Conservation (phyloP, 2,888 invertebrate species). For the Thera britannica region DNA sequence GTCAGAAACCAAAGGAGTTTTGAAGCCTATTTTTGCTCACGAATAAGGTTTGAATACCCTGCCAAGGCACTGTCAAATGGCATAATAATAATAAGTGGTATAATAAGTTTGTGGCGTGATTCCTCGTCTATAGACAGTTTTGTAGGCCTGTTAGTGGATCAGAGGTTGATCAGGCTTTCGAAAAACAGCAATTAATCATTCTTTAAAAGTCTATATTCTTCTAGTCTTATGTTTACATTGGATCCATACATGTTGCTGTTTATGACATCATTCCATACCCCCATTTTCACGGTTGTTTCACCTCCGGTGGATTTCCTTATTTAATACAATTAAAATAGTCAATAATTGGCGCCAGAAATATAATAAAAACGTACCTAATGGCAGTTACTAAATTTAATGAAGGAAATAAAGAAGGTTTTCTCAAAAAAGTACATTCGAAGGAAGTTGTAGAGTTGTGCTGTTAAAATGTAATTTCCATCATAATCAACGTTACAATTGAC, state of each 20-base stretch:
- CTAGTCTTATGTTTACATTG: no score
- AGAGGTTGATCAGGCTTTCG: no score
- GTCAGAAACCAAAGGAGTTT: no score
- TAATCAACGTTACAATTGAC: neutral
- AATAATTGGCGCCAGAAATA: slow-evolving; percentile 17
- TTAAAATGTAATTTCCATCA: slow-evolving; percentile 7
- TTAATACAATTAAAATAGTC: slow-evolving; percentile 1
- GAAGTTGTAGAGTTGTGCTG: slow-evolving; percentile 5
- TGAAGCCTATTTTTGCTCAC: no score
- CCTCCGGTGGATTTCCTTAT: slow-evolving; percentile 1
- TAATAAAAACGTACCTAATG: slow-evolving; percentile 17
- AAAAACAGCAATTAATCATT: no score
- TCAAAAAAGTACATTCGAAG: slow-evolving; percentile 11
- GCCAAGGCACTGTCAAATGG: no score
- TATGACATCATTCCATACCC: neutral
- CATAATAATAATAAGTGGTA: no score
- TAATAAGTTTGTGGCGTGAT: no score
- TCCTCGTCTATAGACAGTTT: no score
- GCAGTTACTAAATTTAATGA: slow-evolving; percentile 7
- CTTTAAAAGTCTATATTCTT: no score
- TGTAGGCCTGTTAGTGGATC: no score
- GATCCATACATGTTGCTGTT: neutral
- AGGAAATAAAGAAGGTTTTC: slow-evolving; percentile 20
- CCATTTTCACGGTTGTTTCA: neutral
- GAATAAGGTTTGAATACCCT: no score